phyloP scores from a whole-genome alignment of 92 coral and sea anemone species.

The Umimayanthus chanpuru region DNA sequence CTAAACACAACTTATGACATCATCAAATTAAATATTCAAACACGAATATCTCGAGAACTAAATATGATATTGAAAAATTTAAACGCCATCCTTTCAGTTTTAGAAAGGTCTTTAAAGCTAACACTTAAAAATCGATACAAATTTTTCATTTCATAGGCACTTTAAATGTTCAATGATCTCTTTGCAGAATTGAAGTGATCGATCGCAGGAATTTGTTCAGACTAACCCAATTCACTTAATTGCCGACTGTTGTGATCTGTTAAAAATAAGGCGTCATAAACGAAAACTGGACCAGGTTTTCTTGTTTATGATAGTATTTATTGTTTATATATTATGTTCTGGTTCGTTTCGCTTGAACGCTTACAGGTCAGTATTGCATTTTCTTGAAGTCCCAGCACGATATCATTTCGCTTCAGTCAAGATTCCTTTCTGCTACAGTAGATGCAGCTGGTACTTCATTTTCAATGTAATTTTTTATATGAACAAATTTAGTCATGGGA shows the following conservation, averaged over 20 bases:
- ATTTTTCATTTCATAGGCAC: too few species aligned
- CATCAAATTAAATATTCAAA: too few species aligned
- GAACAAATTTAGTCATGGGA: background rate
- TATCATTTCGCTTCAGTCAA: background rate
- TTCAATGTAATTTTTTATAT: too few species aligned
- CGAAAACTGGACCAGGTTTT: background rate
- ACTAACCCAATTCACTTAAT: background rate
- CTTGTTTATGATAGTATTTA: background rate
- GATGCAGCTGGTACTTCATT: background rate
- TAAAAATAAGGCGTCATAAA: background rate
- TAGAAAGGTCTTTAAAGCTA: too few species aligned
- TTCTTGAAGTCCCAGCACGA: background rate
- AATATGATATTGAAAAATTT: too few species aligned
- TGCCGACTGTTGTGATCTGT: background rate
- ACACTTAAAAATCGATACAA: too few species aligned
- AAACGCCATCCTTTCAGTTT: too few species aligned
- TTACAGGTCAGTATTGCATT: background rate
- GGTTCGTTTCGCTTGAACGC: background rate
- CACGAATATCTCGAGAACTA: too few species aligned
- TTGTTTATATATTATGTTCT: background rate
- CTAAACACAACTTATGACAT: too few species aligned
- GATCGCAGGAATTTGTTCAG: background rate
- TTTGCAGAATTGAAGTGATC: background rate
- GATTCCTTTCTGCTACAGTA: too few species aligned
- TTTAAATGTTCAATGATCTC: too few species aligned